Conservation (phyloP, 2,113 vertebrate species). For the Synodontis membranacea region DNA sequence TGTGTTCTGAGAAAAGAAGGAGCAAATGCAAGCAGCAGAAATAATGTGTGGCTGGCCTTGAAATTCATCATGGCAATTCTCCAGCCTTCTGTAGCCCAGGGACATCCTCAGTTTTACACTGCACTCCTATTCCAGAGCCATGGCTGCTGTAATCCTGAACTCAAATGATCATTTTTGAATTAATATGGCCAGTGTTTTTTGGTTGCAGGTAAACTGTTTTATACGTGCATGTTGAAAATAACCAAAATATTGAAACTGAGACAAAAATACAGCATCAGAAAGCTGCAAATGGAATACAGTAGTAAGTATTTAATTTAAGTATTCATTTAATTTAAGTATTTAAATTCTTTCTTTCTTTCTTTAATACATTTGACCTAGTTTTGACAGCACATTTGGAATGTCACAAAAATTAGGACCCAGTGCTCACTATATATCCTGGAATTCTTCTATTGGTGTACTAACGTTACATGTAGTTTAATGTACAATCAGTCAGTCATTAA, state of each 20-base stretch:
- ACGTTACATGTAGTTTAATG: not conserved
- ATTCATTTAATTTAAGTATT: too few species aligned
- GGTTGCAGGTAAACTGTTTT: slow-evolving; percentile 69
- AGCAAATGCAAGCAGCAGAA: slow-evolving; percentile 69
- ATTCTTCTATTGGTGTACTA: not conserved
- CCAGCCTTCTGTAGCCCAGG: slow-evolving; percentile 68
- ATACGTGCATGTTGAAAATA: slow-evolving; percentile 56
- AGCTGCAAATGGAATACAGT: too few species aligned
- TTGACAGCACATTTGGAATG: not conserved
- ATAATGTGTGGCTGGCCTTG: slow-evolving; percentile 72
- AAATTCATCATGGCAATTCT: slow-evolving; percentile 75
- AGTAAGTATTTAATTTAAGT: too few species aligned
- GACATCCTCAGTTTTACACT: slow-evolving; percentile 70
- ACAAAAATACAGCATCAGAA: not conserved
- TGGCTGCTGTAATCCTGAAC: slow-evolving; percentile 65
- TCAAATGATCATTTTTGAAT: slow-evolving; percentile 74
- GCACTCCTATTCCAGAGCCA: slow-evolving; percentile 63
- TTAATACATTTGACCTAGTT: not conserved
- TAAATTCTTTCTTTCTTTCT: not conserved
- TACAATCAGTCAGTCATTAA: not conserved
- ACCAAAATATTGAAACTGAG: not conserved
- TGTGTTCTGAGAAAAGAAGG: slow-evolving; percentile 57
- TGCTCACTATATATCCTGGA: not conserved
- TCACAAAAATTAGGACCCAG: not conserved
- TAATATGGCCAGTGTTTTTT: slow-evolving; percentile 73